Evolutionary conservation across 2,797 vertebrate species (phyloP).

Genomic region (Helicolenus hilgendorfi): DNA sequence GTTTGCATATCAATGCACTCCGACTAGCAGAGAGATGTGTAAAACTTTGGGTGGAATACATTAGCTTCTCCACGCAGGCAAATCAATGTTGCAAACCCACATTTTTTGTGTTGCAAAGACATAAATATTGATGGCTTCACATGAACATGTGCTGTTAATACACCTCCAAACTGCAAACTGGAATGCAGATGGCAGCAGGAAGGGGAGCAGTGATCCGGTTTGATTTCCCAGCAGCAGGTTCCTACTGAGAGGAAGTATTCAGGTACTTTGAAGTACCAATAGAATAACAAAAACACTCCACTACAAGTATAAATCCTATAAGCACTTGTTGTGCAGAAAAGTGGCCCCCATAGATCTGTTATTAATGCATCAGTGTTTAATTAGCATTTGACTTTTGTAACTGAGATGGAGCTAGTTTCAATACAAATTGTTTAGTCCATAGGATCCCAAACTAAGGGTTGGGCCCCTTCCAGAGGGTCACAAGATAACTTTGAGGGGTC

Average conservation of each 20-base stretch:
- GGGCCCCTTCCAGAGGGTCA: background rate
- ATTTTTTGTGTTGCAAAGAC: background rate
- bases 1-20: background rate
- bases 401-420: background rate
- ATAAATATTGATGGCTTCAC: background rate
- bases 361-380: background rate
- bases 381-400: background rate
- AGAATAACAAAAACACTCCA: background rate
- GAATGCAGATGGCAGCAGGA: background rate
- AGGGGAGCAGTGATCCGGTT: background rate
- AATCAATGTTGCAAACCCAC: background rate
- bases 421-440: rapidly evolving
- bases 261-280: background rate
- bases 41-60: background rate
- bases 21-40: background rate
- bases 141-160: background rate
- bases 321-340: background rate
- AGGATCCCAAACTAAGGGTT: background rate
- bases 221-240: background rate
- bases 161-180: background rate
- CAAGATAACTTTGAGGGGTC: background rate
- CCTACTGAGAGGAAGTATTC: background rate
- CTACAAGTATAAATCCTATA: background rate
- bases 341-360: background rate
- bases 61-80: background rate